Evolutionary conservation across 2,113 vertebrate genomes (phyloP), one percentile per base, ranked within the genome.

Genomic region (Lichenostomus cassidix): DNA sequence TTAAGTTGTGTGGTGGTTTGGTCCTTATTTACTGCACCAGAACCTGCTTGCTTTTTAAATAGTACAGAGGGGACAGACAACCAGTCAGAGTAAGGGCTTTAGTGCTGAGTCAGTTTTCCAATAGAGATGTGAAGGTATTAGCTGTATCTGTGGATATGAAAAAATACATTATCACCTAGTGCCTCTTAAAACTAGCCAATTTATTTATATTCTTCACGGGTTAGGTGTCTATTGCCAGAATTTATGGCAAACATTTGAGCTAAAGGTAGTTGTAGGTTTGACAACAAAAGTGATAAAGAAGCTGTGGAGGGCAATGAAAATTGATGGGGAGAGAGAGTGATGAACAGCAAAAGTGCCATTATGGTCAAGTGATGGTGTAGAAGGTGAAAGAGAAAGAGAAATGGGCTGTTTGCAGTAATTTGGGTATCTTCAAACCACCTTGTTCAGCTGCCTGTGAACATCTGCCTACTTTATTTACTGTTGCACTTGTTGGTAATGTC

Each of bases 271-370:
- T 98, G 97, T 97, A 96, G 74, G 94, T 96, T 96, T 98, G 97
- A 98, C 97, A 98, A 97, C 97, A 97, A 91, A 97, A 98, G 94
- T 96, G 96, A 98, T 98, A 97, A 98, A 98, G 94, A 97, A 97
- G 95, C 95, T 96, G 90, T 87, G 85, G 94, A 97, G 92, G 94
- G 96, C 97, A 98, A 97, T 98, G 97, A 98, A 98, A 98, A 98
- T 97, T 98, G 97, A 97, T 98, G 94, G 95, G 83, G 73, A 73
- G 95, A 92, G 91, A 95, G 91, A 97, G 80, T 92, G 96, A 97
- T 97, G 97, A 98, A 97, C 87, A 97, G 91, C 90, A 65, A 64
- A 97, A 97, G 83, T 96, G 83, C 93, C 86, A 94, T 98, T 98
- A 97, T 1, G 91, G 75, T 88, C 94, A 95, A 94, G 91, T 92